Base-by-base conservation (phyloP, 2,888 invertebrate species). In the Luffia ferchaultella region DNA sequence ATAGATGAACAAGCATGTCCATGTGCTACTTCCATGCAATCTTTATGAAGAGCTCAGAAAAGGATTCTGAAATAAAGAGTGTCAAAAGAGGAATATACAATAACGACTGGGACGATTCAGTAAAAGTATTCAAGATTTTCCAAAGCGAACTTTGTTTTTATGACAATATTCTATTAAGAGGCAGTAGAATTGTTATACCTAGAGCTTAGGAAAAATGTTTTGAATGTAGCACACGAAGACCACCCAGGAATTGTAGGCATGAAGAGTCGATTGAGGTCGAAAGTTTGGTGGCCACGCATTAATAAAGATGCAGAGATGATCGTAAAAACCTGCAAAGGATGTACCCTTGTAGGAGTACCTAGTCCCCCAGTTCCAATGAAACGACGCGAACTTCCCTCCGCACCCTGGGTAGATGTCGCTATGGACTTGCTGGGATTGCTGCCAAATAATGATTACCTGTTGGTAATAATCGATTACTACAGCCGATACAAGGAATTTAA, bases 111-210 rank as follows among this genome's bases (percentile, higher is more conserved):
- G 46, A 48, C n/a, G n/a, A 45, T 7, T 16, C 16, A 7, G 42
- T 45, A 2, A 54, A 52, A 18, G 44, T 9, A 16, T 57, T 52
- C 46, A 50, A 55, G 42, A 2, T 48, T 15, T 64, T 68, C 51
- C 18, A 60, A 48, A 41, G 46, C 2, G 66, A 70, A 53, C 46
- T 67, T 0, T 66, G 64, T 52, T 61, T 64, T 15, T 50, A 59
- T 18, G 61, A 54, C 1, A 52, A 57, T 16, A 56, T 58, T 16
- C 16, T 61, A 17, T 41, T 59, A 16, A 45, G 60, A 52, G 58
- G 59, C 0, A 55, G 19, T 1, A 53, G 50, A 51, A 58, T 62
- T 12, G 57, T 62, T 1, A n/a, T n/a, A n/a, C n/a, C n/a, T n/a
- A n/a, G n/a, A n/a, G n/a, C n/a, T n/a, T n/a, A n/a, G n/a, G n/a